These are phyloP conservation scores for Dolichotis patagonum DNA, from an alignment of 2,113 vertebrate genomes.

Conservation along the genomic window DNA sequence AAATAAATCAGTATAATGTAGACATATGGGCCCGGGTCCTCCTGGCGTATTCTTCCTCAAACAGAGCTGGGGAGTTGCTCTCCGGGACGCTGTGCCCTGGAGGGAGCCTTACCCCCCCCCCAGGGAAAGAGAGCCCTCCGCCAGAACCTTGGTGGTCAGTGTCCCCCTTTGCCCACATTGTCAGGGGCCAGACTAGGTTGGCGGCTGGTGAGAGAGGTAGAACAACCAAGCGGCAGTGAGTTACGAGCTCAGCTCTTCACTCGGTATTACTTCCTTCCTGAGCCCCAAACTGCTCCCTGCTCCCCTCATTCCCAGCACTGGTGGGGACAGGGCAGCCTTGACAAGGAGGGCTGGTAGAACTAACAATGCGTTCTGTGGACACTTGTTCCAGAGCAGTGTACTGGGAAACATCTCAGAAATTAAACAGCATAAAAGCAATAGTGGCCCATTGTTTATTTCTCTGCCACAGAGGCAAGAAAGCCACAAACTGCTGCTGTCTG, in stretches of 20 bases:
- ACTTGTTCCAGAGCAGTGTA: not conserved
- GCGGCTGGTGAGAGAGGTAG: accelerated
- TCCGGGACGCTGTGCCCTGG: accelerated
- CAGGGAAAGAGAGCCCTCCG: accelerated
- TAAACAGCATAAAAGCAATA: not conserved
- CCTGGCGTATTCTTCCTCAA: accelerated
- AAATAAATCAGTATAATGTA: accelerated
- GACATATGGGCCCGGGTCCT: accelerated
- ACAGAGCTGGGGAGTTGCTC: accelerated
- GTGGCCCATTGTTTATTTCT: not conserved
- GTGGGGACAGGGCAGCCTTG: not conserved
- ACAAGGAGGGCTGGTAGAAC: not conserved
- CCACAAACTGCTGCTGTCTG: not conserved
- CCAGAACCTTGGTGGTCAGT: accelerated
- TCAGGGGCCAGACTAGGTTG: not conserved
- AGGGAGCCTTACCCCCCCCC: accelerated
- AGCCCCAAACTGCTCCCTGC: not conserved
- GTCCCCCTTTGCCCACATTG: accelerated
- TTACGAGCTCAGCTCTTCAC: accelerated
- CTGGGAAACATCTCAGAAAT: not conserved
- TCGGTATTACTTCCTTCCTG: not conserved
- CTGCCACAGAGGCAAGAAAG: not conserved
- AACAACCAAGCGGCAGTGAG: accelerated
- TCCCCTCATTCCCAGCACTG: not conserved
- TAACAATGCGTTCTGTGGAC: not conserved